Conservation (phyloP, 2,113 vertebrate genomes). For the Buteo buteo region DNA sequence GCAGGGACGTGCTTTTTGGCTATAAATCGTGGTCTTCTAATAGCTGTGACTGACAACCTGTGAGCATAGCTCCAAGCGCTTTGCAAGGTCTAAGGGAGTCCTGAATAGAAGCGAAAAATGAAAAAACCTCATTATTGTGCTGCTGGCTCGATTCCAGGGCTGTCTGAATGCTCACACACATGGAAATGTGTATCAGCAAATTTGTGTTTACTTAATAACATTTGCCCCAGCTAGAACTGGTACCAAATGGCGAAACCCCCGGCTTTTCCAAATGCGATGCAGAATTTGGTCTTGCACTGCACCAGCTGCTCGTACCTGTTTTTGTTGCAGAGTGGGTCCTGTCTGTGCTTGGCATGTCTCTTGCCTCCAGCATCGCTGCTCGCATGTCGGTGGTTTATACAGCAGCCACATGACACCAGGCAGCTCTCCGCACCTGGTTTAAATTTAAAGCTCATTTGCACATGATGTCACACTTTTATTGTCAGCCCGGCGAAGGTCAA, state of each 20-base stretch:
- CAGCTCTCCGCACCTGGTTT: slow-evolving; percentile 73
- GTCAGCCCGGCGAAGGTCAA: slow-evolving; percentile 71
- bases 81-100: not conserved
- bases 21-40: not conserved
- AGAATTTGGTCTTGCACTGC: not conserved
- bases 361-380: slow-evolving; percentile 20
- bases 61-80: not conserved
- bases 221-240: not conserved
- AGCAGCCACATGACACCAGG: slow-evolving; percentile 54
- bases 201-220: not conserved
- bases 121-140: not conserved
- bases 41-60: not conserved
- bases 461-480: slow-evolving; percentile 76
- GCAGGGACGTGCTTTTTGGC: not conserved
- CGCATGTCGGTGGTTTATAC: slow-evolving; percentile 45
- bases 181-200: not conserved
- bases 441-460: slow-evolving; percentile 76
- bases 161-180: not conserved
- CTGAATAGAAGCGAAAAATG: not conserved
- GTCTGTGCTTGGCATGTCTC: not conserved
- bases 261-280: not conserved
- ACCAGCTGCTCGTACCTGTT: not conserved
- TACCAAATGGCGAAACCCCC: not conserved
- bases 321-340: not conserved
- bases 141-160: not conserved